Percentiles rank a stretch among this genome's conserved stretches.
Evolutionary conservation across 1,140 invertebrate genomes (phyloP).

Genomic region (Euglossa dilemma): DNA sequence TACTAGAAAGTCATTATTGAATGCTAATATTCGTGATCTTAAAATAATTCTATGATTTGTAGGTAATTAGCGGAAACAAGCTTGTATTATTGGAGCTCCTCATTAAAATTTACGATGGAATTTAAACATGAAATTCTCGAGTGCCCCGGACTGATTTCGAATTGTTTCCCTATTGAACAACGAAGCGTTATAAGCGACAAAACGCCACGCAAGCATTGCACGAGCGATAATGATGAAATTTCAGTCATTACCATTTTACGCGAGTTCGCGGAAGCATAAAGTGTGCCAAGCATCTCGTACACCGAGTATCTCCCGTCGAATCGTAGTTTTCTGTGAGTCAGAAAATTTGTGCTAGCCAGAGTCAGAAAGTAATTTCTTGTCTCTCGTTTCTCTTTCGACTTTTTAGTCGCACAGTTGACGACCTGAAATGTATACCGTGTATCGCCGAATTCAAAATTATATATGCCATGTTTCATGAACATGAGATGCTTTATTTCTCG

Average conservation of each 20-base stretch:
- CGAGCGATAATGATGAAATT: slow-evolving; percentile 64
- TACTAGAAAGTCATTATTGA: not conserved
- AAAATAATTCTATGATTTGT: not conserved
- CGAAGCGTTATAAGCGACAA: slow-evolving; percentile 7
- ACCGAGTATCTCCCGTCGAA: slow-evolving; percentile 31
- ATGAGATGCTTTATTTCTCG: too few relatives aligned
- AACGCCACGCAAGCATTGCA: slow-evolving; percentile 27
- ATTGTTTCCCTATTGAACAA: slow-evolving; percentile 31
- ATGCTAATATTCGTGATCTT: not conserved
- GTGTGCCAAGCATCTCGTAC: slow-evolving; percentile 43
- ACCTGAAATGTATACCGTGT: too few relatives aligned
- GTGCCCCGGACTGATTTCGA: not conserved
- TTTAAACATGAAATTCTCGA: not conserved
- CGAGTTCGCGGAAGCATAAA: slow-evolving; percentile 66
- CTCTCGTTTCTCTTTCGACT: not conserved
- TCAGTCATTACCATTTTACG: slow-evolving; percentile 67
- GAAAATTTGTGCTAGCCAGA: not conserved
- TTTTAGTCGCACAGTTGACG: not conserved
- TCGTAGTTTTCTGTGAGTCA: slow-evolving; percentile 18
- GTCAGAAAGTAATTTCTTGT: not conserved
- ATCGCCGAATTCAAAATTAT: too few relatives aligned
- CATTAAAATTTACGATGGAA: not conserved
- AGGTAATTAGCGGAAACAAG: not conserved
- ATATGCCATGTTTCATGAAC: too few relatives aligned
- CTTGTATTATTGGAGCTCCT: not conserved